Evolutionary conservation across 2,113 vertebrate species (phyloP).

Genomic region (Larimichthys polyactis): DNA sequence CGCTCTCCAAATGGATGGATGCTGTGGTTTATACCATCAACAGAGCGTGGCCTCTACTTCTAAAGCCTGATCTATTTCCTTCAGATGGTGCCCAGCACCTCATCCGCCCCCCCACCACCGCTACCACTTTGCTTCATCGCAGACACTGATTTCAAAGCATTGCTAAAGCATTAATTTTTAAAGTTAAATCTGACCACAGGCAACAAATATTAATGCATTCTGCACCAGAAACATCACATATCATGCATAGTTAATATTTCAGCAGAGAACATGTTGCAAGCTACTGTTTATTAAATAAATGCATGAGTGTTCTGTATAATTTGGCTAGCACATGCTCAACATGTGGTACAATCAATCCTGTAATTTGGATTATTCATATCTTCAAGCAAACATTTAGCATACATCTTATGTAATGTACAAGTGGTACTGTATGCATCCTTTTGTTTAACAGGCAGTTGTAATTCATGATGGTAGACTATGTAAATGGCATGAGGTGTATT

Average conservation of each 20-base stretch:
- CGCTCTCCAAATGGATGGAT: constrained; percentile 49
- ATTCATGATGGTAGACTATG: constrained; percentile 48
- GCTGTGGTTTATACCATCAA: constrained; percentile 50
- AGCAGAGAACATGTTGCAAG: constrained; percentile 42
- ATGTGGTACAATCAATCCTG: not conserved
- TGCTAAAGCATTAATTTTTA: constrained; percentile 65
- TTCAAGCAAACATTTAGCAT: not conserved
- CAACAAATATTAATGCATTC: constrained; percentile 60
- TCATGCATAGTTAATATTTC: constrained; percentile 60
- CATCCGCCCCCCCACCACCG: not conserved
- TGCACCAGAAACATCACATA: constrained; percentile 53
- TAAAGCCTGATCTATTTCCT: constrained; percentile 38
- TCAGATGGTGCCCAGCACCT: not conserved
- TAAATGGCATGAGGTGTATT: constrained; percentile 56
- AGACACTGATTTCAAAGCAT: constrained; percentile 65
- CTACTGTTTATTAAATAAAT: constrained; percentile 38
- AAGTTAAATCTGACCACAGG: constrained; percentile 63
- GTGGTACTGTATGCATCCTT: not conserved
- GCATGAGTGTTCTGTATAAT: not conserved
- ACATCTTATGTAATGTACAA: no score
- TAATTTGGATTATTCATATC: not conserved
- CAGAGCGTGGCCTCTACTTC: constrained; percentile 13
- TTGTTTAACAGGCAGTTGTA: constrained; percentile 26
- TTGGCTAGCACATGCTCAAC: not conserved
- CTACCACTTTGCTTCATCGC: not conserved